phyloP scores from a whole-genome alignment of 2,113 vertebrate species.

The Melanotaenia duboulayi region DNA sequence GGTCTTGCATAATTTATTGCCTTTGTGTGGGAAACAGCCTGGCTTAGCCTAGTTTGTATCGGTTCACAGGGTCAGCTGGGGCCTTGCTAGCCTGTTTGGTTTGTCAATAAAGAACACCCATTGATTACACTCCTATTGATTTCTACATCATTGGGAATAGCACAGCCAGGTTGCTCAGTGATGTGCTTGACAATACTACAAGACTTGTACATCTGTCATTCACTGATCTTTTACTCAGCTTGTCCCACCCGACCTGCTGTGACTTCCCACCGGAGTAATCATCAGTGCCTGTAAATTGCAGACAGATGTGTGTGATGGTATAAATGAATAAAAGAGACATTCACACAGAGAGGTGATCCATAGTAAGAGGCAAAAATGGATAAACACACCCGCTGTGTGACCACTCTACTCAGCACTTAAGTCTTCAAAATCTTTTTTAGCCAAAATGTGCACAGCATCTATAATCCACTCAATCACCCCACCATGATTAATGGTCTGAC shows the following conservation, averaged over 20 bases:
- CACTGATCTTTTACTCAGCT: slow-evolving; percentile 28
- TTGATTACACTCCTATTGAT: slow-evolving; percentile 68
- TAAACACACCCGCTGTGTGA: neutral
- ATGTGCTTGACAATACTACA: slow-evolving; percentile 64
- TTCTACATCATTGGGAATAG: slow-evolving; percentile 58
- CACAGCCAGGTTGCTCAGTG: slow-evolving; percentile 48
- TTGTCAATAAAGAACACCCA: slow-evolving; percentile 64
- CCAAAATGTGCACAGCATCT: slow-evolving; percentile 39
- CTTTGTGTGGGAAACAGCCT: neutral
- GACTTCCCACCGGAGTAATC: neutral
- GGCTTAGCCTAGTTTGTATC: neutral
- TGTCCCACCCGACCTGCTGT: neutral
- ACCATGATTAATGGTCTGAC: slow-evolving; percentile 18
- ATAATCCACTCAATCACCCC: slow-evolving; percentile 47
- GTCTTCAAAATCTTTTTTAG: slow-evolving; percentile 37
- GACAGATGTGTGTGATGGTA: neutral
- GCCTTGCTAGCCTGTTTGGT: slow-evolving; percentile 22
- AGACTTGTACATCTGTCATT: slow-evolving; percentile 56
- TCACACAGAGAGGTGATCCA: neutral
- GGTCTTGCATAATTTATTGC: neutral
- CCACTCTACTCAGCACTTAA: slow-evolving; percentile 12
- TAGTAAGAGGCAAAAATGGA: neutral
- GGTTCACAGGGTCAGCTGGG: slow-evolving; percentile 41
- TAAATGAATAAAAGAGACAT: neutral
- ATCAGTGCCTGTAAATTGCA: neutral